These are phyloP conservation scores for Apotomis turbidana DNA, from an alignment of 2,888 invertebrate species.

Conservation along the genomic window DNA sequence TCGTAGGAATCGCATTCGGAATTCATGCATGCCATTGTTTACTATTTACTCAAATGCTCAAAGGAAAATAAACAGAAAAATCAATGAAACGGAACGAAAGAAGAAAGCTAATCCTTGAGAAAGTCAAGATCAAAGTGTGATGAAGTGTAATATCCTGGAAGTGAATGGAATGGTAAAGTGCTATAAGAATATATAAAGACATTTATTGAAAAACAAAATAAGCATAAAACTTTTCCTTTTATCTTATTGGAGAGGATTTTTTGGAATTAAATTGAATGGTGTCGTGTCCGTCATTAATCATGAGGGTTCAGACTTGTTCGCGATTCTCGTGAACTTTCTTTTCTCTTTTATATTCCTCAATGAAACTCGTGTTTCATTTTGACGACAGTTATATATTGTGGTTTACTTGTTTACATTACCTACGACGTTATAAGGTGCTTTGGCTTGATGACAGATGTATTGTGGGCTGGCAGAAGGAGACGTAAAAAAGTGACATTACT, in stretches of 20 bases:
- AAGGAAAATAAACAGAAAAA: background rate
- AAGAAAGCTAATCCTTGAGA: conserved; percentile 8
- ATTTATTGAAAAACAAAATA: conserved; percentile 44
- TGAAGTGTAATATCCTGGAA: background rate
- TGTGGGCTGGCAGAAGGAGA: background rate
- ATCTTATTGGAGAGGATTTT: conserved; percentile 63
- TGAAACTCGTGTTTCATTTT: conserved; percentile 45
- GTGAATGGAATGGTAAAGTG: conserved; percentile 22
- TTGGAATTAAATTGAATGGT: conserved; percentile 70
- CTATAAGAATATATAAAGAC: conserved; percentile 33
- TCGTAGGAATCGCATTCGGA: background rate
- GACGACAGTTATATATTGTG: conserved; percentile 43
- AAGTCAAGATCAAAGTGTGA: conserved; percentile 22
- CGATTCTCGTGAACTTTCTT: conserved; percentile 58
- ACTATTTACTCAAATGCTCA: too few species aligned
- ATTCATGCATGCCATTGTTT: too few species aligned
- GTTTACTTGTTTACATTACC: conserved; percentile 20
- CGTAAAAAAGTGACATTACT: background rate
- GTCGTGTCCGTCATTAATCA: conserved; percentile 71
- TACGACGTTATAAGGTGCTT: background rate
- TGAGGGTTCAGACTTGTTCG: conserved; percentile 60
- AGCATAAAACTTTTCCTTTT: conserved; percentile 58
- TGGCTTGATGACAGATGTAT: background rate
- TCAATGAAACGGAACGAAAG: background rate
- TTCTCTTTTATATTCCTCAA: conserved; percentile 51